phyloP scores from a whole-genome alignment of 2,797 vertebrate genomes.

The Spinibarbus caldwelli region DNA sequence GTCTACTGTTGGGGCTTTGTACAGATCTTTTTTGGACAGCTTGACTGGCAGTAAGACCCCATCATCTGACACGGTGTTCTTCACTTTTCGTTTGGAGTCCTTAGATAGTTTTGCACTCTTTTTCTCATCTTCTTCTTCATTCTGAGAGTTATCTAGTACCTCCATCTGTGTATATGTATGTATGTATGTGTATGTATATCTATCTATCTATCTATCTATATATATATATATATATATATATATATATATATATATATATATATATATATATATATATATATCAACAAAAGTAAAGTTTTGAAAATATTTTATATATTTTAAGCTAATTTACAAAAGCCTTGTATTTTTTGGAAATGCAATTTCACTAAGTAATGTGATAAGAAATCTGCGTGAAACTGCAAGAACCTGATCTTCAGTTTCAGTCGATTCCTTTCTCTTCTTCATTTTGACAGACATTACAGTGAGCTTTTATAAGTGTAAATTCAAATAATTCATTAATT shows the following conservation, averaged over 20 bases:
- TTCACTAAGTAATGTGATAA: not conserved
- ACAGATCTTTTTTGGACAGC: slow-evolving; percentile 85
- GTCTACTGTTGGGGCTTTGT: slow-evolving; percentile 89
- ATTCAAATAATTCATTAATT: not conserved
- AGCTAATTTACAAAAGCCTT: not conserved
- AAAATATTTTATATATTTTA: not conserved
- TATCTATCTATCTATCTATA: too few species aligned
- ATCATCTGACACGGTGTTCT: slow-evolving; percentile 43
- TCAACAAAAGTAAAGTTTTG: not conserved
- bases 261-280: too few species aligned
- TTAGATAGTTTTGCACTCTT: slow-evolving; percentile 7
- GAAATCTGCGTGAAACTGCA: slow-evolving; percentile 23
- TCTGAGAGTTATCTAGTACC: slow-evolving; percentile 43
- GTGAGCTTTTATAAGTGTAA: not conserved
- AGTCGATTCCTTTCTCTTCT: slow-evolving; percentile 46
- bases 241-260: too few species aligned
- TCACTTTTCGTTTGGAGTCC: slow-evolving; percentile 71
- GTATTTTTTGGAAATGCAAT: not conserved
- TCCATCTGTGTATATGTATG: slow-evolving; percentile 67
- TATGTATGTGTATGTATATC: too few species aligned
- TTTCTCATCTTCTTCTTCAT: slow-evolving; percentile 36
- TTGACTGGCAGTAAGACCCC: slow-evolving; percentile 79
- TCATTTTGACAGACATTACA: slow-evolving; percentile 36
- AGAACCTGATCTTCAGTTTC: slow-evolving; percentile 19
- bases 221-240: too few species aligned